Evolutionary conservation across 2,113 vertebrate species (phyloP).

Genomic region (Bos taurus): DNA sequence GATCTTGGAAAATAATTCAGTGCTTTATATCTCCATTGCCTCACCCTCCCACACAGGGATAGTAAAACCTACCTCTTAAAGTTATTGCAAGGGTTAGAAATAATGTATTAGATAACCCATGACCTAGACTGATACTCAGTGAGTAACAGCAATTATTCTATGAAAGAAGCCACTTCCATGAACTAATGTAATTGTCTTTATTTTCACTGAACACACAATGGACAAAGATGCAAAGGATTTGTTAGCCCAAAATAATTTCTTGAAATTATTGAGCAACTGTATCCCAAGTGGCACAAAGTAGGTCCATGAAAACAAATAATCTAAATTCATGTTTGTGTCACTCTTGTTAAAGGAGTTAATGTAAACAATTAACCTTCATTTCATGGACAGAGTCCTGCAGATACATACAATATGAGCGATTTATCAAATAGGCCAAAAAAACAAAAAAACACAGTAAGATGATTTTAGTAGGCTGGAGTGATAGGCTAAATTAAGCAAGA

Average conservation of each 20-base stretch:
- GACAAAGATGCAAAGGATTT: not conserved
- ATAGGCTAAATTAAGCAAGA: not conserved
- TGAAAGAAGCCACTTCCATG: not conserved
- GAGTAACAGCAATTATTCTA: not conserved
- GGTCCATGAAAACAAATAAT: not conserved
- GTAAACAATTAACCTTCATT: not conserved
- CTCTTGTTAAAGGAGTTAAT: not conserved
- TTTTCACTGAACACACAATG: not conserved
- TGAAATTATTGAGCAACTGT: not conserved
- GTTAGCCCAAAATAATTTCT: not conserved
- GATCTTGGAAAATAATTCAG: not conserved
- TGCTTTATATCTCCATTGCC: not conserved
- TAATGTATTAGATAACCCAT: not conserved
- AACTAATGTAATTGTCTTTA: not conserved
- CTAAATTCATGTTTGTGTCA: not conserved
- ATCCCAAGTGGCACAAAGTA: not conserved
- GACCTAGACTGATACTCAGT: not conserved
- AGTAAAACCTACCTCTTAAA: not conserved
- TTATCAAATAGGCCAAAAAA: not conserved
- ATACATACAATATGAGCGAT: not conserved
- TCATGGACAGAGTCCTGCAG: not conserved
- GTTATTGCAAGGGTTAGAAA: not conserved
- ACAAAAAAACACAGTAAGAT: not conserved
- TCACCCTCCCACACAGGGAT: not conserved
- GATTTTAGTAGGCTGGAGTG: not conserved